A percentile compares a stretch with the other conserved stretches of the same genome.
These are phyloP conservation scores for Sycophaga agraensis DNA, from an alignment of 1,140 invertebrate genomes.

Conservation along the genomic window DNA sequence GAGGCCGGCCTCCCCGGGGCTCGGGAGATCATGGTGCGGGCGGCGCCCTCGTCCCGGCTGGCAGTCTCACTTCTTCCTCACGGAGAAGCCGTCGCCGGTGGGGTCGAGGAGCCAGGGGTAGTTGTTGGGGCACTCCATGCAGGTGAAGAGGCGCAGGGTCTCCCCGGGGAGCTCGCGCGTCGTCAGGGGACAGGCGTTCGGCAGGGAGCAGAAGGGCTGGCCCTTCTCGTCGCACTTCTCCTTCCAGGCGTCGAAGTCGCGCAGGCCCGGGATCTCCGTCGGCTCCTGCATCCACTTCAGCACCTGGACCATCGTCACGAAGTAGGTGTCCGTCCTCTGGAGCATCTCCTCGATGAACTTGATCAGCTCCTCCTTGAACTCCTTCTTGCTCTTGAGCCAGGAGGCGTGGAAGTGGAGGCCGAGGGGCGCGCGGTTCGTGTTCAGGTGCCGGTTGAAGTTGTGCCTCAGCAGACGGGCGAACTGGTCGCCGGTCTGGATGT, in stretches of 20 bases:
- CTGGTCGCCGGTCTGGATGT: constrained; percentile 86
- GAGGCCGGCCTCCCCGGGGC: too few relatives aligned
- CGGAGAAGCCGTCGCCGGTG: constrained; percentile 89
- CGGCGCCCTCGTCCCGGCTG: background rate
- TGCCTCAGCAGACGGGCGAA: constrained; percentile 84
- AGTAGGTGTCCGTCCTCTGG: constrained; percentile 85
- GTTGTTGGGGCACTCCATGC: constrained; percentile 93
- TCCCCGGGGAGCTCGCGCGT: constrained; percentile 90
- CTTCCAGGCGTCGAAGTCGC: constrained; percentile 94
- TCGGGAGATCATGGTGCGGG: too few relatives aligned
- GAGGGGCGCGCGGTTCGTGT: constrained; percentile 88
- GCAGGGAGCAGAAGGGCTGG: constrained; percentile 87
- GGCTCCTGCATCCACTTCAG: constrained; percentile 98
- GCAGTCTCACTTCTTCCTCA: constrained; percentile 61
- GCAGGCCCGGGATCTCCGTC: constrained; percentile 80
- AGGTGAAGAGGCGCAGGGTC: constrained; percentile 88
- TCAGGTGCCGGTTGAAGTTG: constrained; percentile 93
- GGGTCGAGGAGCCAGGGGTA: constrained; percentile 95
- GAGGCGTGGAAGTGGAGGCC: constrained; percentile 94
- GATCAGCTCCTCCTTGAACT: constrained; percentile 88
- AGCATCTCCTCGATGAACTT: constrained; percentile 94
- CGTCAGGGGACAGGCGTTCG: constrained; percentile 85
- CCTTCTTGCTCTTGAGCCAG: constrained; percentile 92
- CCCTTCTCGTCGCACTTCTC: constrained; percentile 94
- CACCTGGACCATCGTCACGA: constrained; percentile 87